Evolutionary conservation across 2,113 vertebrate species (phyloP).

Genomic region (Mohoua ochrocephala): DNA sequence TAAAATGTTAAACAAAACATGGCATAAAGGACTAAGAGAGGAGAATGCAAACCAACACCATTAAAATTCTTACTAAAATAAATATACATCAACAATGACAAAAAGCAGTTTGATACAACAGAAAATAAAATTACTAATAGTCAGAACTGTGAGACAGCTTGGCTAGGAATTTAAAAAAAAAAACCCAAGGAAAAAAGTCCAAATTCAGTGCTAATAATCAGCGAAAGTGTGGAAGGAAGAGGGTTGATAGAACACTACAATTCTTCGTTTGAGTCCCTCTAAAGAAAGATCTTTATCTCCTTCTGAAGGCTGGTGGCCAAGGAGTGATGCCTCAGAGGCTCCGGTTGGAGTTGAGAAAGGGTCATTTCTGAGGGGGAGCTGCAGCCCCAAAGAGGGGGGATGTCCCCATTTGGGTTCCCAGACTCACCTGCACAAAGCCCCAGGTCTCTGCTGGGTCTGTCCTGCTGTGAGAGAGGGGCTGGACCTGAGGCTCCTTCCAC

Average conservation of each 20-base stretch:
- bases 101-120: not conserved
- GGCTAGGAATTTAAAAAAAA: not conserved
- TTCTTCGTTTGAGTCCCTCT: not conserved
- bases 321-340: not conserved
- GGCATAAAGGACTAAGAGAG: not conserved
- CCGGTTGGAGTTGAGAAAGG: not conserved
- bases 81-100: not conserved
- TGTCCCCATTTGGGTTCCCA: not conserved
- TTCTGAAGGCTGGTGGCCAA: not conserved
- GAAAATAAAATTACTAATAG: not conserved
- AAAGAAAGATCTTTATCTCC: not conserved
- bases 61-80: not conserved
- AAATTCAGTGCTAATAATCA: not conserved
- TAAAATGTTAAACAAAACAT: not conserved
- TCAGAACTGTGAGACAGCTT: not conserved
- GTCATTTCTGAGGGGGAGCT: not conserved
- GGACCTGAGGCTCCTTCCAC: not conserved
- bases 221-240: not conserved
- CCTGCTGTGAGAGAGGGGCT: not conserved
- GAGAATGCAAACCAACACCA: not conserved
- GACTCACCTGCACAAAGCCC: not conserved
- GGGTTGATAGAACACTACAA: not conserved
- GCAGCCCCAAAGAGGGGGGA: not conserved
- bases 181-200: not conserved
- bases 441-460: not conserved